Conservation (phyloP, 2,888 invertebrate genomes). For the Spilosoma lubricipeda region DNA sequence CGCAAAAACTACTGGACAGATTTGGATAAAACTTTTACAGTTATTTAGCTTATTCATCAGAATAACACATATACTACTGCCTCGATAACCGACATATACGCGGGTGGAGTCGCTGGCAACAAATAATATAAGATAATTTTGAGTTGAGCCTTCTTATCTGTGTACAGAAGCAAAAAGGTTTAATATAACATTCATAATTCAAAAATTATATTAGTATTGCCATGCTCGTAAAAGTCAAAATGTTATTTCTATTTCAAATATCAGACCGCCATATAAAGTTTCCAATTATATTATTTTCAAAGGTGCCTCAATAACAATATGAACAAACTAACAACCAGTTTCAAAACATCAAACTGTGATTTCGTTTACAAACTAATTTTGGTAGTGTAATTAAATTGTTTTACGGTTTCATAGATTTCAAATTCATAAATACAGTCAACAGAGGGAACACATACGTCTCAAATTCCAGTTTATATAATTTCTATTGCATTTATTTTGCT, state of each 20-base stretch:
- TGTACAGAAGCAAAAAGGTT: not conserved
- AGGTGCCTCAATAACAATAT: conserved; percentile 45
- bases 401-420: conserved; percentile 37
- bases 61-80: too few relatives aligned
- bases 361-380: conserved; percentile 49
- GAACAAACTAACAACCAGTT: conserved; percentile 22
- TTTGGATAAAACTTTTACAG: too few relatives aligned
- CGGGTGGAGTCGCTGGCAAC: too few relatives aligned
- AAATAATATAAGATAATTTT: not conserved
- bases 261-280: conserved; percentile 27
- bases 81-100: too few relatives aligned
- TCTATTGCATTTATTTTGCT: too few relatives aligned
- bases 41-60: too few relatives aligned
- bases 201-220: not conserved
- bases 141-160: conserved; percentile 5
- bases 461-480: too few relatives aligned
- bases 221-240: conserved; percentile 17
- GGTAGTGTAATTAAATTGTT: conserved; percentile 48
- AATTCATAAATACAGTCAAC: conserved; percentile 1
- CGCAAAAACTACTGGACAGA: too few relatives aligned
- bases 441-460: not conserved
- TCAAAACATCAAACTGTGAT: conserved; percentile 44
- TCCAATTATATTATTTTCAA: conserved; percentile 34
- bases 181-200: too few relatives aligned
- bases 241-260: conserved; percentile 31